Conservation (phyloP, 2,888 invertebrate genomes). For the Yponomeuta sedellus region DNA sequence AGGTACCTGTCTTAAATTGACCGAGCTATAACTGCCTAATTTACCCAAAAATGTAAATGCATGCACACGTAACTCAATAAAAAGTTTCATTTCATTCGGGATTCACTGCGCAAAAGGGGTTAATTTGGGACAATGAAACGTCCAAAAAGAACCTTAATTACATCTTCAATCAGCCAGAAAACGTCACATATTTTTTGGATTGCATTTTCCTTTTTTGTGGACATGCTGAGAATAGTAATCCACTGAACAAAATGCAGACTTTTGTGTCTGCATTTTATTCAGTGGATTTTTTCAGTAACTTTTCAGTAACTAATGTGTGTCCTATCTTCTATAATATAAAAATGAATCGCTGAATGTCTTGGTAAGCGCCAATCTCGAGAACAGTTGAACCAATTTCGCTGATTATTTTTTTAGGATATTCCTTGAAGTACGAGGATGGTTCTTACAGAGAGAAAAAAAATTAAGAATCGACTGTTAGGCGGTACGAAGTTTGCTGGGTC, state of each 20-base stretch:
- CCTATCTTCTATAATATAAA: no score
- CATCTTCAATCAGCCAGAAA: not conserved
- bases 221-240: not conserved
- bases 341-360: no score
- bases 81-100: not conserved
- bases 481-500: no score
- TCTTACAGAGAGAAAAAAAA: no score
- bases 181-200: not conserved
- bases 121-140: not conserved
- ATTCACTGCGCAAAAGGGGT: not conserved
- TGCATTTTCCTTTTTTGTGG: not conserved
- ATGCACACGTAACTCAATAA: not conserved
- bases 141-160: not conserved
- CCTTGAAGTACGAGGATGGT: no score
- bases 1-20: no score
- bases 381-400: no score
- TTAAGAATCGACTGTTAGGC: no score
- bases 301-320: no score
- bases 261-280: not conserved
- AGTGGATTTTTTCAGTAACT: no score
- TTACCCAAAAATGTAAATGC: not conserved
- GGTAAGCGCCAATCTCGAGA: no score
- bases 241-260: not conserved
- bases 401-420: no score
- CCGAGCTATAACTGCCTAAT: not conserved